These are phyloP conservation scores for Anarhynchus alexandrinus DNA, from an alignment of 2,113 vertebrate genomes.

Conservation along the genomic window DNA sequence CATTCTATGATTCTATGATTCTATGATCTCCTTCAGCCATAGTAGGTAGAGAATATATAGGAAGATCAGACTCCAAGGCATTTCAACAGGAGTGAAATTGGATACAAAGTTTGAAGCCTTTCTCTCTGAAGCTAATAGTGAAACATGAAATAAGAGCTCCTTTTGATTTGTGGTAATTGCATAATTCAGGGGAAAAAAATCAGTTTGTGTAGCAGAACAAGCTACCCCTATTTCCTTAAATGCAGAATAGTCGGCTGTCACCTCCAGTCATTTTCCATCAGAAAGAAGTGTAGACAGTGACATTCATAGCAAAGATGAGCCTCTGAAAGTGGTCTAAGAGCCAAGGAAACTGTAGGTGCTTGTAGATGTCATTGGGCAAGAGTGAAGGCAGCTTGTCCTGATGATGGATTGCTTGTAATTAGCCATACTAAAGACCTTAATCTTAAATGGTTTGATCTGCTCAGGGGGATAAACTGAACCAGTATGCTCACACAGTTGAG, in stretches of 20 bases:
- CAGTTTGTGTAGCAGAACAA: background rate
- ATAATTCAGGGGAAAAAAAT: background rate
- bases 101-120: background rate
- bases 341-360: background rate
- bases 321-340: background rate
- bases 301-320: background rate
- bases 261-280: background rate
- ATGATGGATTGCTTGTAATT: slow-evolving; percentile 6
- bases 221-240: background rate
- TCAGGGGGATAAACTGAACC: slow-evolving; percentile 1
- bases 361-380: background rate
- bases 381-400: background rate
- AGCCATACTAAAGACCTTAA: slow-evolving; percentile 22
- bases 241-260: background rate
- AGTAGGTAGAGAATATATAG: background rate
- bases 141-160: background rate
- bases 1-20: no score
- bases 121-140: background rate
- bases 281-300: background rate
- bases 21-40: background rate
- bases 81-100: background rate
- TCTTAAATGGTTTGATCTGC: slow-evolving; percentile 38
- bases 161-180: background rate
- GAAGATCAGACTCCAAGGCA: background rate
- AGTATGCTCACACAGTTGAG: background rate